Evolutionary conservation across 2,797 vertebrate genomes (phyloP), one percentile per base, ranked within the genome.

Genomic region (Rhabdophis nuchalis): DNA sequence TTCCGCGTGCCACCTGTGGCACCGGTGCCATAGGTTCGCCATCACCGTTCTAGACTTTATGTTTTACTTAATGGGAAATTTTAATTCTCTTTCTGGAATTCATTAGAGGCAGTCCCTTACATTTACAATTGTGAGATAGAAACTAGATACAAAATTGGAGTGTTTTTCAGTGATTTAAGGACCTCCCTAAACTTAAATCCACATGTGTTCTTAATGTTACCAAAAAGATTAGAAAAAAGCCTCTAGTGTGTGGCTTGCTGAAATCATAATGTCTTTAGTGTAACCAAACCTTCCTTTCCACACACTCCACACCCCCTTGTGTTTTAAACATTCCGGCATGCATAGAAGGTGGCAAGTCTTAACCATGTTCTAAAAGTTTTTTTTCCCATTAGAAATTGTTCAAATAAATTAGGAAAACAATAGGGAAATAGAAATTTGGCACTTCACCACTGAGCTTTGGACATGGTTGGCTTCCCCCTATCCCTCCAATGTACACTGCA

Each of bases 311-410:
- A 85, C 20, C 60, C 50, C 27, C n/a, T 77, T 89, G 53, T 72
- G 58, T 52, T 92, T 95, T 93, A 93, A 96, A 94, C 88, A 93
- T 92, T 93, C 95, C 90, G 92, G 25, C 94, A 89, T 50, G 20
- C 90, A 93, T 95, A 95, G 96, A 97, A 94, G n/a, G 60, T 97
- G 90, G 95, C 96, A 97, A 97, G 97, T 96, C 97, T 97, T 87
- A 95, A 94, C 95, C 92, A 92, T 87, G 46, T 93, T 92, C 95
- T 94, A 94, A 97, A 98, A 98, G 95, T 85, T 97, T 97, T 98
- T 96, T 88, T 50, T 97, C 98, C 97, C 96, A 97, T 97, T 96
- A 98, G 95, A 96, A 97, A 97, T 98, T 88, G 46, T 57, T 98
- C 98, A 96, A 94, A 95, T 91, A 94, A 92, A 93, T 72, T 68